Evolutionary conservation across 1,140 invertebrate species (phyloP).

Genomic region (Anastrepha obliqua): DNA sequence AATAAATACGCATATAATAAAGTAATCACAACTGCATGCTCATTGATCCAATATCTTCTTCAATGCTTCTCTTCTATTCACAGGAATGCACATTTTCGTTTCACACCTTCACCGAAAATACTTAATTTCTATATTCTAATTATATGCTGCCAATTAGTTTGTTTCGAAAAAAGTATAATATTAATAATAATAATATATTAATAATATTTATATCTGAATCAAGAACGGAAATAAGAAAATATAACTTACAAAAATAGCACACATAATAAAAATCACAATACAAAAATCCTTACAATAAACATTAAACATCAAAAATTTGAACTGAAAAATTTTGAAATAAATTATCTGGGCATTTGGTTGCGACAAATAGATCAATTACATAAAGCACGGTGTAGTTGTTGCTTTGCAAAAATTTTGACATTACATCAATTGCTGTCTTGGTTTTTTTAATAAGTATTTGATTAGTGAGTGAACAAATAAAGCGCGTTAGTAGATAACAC

Average conservation of each 20-base stretch:
- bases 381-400: conserved; percentile 54
- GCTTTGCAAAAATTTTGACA: conserved; percentile 37
- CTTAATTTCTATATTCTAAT: conserved; percentile 33
- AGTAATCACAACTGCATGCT: too few species aligned
- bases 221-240: neutral
- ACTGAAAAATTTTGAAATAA: conserved; percentile 24
- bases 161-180: neutral
- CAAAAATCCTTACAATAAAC: conserved; percentile 48
- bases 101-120: neutral
- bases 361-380: conserved; percentile 34
- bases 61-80: too few species aligned
- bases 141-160: neutral
- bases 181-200: too few species aligned
- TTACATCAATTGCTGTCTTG: conserved; percentile 30
- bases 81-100: neutral
- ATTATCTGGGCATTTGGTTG: conserved; percentile 15
- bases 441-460: neutral
- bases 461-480: conserved; percentile 58
- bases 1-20: too few species aligned
- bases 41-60: too few species aligned
- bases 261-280: conserved; percentile 43
- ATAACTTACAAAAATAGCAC: neutral
- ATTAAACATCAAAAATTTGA: conserved; percentile 36
- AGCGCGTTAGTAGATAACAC: conserved; percentile 18
- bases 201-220: neutral